Percentiles rank a stretch among this genome's conserved stretches.
These are phyloP conservation scores for Pelecanoides urinatrix DNA, from an alignment of 2,113 vertebrate genomes.

Conservation along the genomic window DNA sequence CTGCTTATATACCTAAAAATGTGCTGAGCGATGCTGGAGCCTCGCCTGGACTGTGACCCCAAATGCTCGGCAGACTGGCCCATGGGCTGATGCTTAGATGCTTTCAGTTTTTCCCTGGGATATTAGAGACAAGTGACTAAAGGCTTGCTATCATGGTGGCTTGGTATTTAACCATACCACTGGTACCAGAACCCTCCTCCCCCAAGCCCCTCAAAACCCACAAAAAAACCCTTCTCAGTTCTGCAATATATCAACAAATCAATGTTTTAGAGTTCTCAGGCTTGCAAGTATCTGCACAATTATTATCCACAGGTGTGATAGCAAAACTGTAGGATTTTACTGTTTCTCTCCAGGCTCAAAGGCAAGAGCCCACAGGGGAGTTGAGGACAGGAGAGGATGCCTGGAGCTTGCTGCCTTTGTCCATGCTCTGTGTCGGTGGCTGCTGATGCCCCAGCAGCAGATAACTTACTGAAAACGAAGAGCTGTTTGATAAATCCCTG, in stretches of 20 bases:
- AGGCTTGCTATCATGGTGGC: neutral
- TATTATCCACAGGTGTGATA: neutral
- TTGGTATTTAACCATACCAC: neutral
- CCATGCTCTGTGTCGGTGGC: neutral
- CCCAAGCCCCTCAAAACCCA: neutral
- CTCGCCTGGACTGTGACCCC: neutral
- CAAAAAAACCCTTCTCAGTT: neutral
- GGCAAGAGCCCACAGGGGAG: neutral
- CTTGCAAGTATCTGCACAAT: neutral
- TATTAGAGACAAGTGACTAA: neutral
- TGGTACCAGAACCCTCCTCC: too few species aligned
- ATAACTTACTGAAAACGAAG: neutral
- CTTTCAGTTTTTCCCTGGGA: neutral
- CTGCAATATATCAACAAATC: neutral
- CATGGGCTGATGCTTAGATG: too few species aligned
- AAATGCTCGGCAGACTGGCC: too few species aligned
- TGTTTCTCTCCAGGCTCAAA: neutral
- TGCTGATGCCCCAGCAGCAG: neutral
- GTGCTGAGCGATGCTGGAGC: neutral
- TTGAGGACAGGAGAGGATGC: neutral
- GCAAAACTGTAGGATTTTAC: neutral
- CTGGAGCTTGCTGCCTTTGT: neutral
- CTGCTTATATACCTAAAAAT: neutral
- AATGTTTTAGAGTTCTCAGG: neutral
- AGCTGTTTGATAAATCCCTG: neutral